Evolutionary conservation across 2,888 invertebrate species (phyloP), one percentile per base, ranked within the genome.

Genomic region (Drosophila vallismaia): DNA sequence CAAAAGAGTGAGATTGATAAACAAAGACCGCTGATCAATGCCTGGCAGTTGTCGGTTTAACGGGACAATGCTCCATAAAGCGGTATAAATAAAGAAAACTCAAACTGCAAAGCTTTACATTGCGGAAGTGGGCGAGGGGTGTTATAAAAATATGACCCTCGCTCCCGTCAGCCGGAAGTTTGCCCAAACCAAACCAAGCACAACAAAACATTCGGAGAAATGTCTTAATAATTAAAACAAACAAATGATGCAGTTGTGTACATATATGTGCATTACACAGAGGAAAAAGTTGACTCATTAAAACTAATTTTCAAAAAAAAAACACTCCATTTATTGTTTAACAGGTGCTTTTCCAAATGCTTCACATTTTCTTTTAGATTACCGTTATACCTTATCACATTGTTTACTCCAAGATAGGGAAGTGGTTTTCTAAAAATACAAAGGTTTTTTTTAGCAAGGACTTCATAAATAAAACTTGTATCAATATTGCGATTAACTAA

Each of bases 51-150:
- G 42, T 28, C 29, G 55, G 42, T 59, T 59, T 55, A 46, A 48
- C 42, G 60, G 57, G 52, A 31, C 51, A 57, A 36, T n/a, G 54
- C 58, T 45, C 33, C 54, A 66, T 50, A 66, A 54, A 50, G 64
- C 48, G 50, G 50, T 31, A 38, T 10, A 45, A 50, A 56, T 45
- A 45, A 56, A 62, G 29, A 33, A 38, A 58, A 57, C 68, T 50
- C 26, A 51, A 56, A 50, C 56, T 56, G 52, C 62, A 54, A 46
- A 42, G 48, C 50, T 51, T 46, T 40, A 36, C 57, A 52, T 69
- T 53, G 54, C 69, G 69, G 71, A 72, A 71, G 60, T 74, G 29
- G 44, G 28, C 44, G 33, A 55, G 40, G 56, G 51, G 48, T 56
- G 60, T 46, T 52, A 38, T 31, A 40, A 33, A 63, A 56, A 71